Evolutionary conservation across 2,888 invertebrate genomes (phyloP), one percentile per base, ranked within the genome.

Genomic region (Epistrophella euchroma): DNA sequence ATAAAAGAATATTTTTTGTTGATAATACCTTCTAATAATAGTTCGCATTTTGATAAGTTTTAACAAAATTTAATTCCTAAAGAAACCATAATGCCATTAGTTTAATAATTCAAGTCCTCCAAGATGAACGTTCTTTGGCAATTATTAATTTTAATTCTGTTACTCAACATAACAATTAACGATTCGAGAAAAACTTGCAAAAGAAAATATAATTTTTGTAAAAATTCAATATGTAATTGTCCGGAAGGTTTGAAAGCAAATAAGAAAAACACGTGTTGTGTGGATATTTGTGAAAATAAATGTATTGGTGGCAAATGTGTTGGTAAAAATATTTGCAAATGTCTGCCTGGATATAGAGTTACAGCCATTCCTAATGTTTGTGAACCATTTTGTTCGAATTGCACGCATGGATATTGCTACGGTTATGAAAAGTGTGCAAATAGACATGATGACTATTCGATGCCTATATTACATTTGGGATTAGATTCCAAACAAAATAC

Each of bases 361-460:
- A 76, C 86, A 43, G 17, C 19, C 47, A 19, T 11, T 60, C 56
- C 35, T 19, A 32, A 77, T 45, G 74, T 73, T 6, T 90, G 90
- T 66, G 79, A 87, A 17, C 89, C 90, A 10, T 79, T 71, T 15
- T 90, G 88, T 45, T 89, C 90, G 5, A 89, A 90, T 0, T 93
- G 93, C 74, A 66, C 90, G 0, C 92, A 93, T 83, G 91, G 91
- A 6, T 71, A 84, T 1, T 92, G 92, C 76, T 58, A 87, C 4
- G 90, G 83, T 1, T 90, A 90, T 0, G 73, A 90, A 35, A 68
- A 56, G 15, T 92, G 92, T 74, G 47, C 89, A 3, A 52, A 7
- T 5, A 37, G 35, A 10, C 68, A 19, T 58, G 35, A 5, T 28
- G 28, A 5, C 11, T 35, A 19, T 10, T 1, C 13, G 11, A 6